Percentiles rank a stretch among this genome's conserved stretches.
These are phyloP conservation scores for Coturnix japonica DNA, from an alignment of 2,113 vertebrate genomes.

Conservation along the genomic window DNA sequence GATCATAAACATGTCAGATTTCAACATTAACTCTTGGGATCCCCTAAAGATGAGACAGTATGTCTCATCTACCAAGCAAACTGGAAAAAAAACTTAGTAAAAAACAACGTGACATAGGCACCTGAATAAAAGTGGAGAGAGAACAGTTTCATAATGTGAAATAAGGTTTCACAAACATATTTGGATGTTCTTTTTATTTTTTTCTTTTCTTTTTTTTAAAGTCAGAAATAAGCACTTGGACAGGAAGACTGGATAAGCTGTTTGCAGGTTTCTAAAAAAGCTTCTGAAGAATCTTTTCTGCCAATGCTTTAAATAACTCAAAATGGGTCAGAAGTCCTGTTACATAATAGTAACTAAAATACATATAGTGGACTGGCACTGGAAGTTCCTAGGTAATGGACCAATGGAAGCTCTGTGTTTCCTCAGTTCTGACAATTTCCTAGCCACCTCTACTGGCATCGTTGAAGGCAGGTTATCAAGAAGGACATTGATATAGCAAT, in stretches of 20 bases:
- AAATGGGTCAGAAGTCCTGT: background rate
- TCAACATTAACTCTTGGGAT: background rate
- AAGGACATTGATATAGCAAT: constrained; percentile 36
- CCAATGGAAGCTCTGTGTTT: constrained; percentile 41
- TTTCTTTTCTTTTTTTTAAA: background rate
- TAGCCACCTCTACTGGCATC: background rate
- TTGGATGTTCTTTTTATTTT: background rate
- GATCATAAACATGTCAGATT: background rate
- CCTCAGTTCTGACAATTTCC: constrained; percentile 16
- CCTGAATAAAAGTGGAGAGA: background rate
- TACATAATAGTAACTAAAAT: constrained; percentile 4
- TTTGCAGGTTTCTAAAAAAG: constrained; percentile 3
- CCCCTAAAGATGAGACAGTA: background rate
- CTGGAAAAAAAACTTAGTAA: background rate
- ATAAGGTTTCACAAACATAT: background rate
- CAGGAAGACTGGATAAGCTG: background rate
- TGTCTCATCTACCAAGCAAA: background rate
- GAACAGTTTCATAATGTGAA: background rate
- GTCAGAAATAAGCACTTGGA: background rate
- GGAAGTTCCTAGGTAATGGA: constrained; percentile 50
- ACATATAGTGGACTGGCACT: constrained; percentile 4
- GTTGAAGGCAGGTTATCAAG: constrained; percentile 37
- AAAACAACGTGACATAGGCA: background rate
- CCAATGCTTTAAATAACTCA: constrained; percentile 6
- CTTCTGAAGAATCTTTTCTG: constrained; percentile 16